A percentile compares a stretch with the other conserved stretches of the same genome.
These are phyloP conservation scores for Patella caerulea DNA, from an alignment of 2,888 invertebrate genomes.

Conservation along the genomic window DNA sequence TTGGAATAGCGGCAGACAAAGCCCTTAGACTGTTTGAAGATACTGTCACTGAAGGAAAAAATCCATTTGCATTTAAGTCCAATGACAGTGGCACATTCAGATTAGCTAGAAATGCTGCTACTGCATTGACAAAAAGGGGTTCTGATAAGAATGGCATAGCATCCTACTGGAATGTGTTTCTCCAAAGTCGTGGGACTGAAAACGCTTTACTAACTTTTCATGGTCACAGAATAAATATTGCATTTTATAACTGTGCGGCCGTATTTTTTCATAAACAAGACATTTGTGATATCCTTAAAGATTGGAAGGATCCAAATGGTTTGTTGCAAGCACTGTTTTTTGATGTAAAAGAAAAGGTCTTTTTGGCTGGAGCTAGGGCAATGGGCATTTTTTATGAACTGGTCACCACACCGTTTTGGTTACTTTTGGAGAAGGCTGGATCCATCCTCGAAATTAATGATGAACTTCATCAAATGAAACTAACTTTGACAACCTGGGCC, in stretches of 20 bases:
- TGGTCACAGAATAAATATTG: too few relatives aligned
- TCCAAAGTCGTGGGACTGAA: too few relatives aligned
- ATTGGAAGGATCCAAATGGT: background rate
- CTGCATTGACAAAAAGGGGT: background rate
- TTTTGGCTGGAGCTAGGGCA: background rate
- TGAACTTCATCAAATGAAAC: background rate
- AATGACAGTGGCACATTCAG: slow-evolving; percentile 1
- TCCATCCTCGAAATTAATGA: background rate
- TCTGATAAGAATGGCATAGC: too few relatives aligned
- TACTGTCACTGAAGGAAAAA: background rate
- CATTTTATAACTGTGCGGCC: background rate
- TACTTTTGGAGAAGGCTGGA: background rate
- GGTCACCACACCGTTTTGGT: background rate
- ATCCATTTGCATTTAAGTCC: background rate
- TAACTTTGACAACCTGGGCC: background rate
- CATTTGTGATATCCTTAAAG: background rate
- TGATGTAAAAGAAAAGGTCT: background rate
- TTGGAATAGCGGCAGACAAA: slow-evolving; percentile 3
- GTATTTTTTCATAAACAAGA: background rate
- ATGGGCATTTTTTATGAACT: background rate
- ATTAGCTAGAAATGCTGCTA: background rate
- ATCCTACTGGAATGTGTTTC: too few relatives aligned
- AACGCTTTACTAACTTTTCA: background rate
- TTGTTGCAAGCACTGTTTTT: background rate
- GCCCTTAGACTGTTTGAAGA: slow-evolving; percentile 1